Evolutionary conservation across 2,888 invertebrate genomes (phyloP), one percentile per base, ranked within the genome.

Genomic region (Tenodera sinensis): DNA sequence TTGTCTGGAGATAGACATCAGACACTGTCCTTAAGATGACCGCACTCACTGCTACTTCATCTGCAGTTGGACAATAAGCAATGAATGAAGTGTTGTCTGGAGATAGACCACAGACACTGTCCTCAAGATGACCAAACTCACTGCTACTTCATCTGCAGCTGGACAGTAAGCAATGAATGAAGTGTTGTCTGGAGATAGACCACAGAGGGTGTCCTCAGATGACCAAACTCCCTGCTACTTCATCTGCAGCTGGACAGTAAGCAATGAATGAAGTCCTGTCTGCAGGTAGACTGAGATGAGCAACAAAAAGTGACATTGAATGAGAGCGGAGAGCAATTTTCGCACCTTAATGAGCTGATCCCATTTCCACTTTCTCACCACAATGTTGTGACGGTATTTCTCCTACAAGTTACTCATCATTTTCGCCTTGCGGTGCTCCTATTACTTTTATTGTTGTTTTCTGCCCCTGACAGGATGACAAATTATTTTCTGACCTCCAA

Each of bases 281-380:
- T 71, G 54, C 54, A 71, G 54, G 54, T 71, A 71, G 54, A 71
- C 25, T 3, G 20, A 25, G 54, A 71, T 71, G 54, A 20, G 54
- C 25, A 71, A 71, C 54, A 71, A 71, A 71, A 71, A 71, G 54
- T 71, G 54, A 71, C 54, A 71, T 71, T 71, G 54, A 71, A 71
- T 71, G 54, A 71, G 54, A 71, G 54, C 8, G 84, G 34, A 84
- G 30, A 20, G 86, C 81, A 86, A 86, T 86, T 86, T 86, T 81
- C 71, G 87, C 47, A 83, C 87, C 82, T 87, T 71, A 87, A 87
- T 87, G 87, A 87, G 82, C 82, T 87, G 87, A 87, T 87, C 87
- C 83, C 30, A 83, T 87, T 87, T 82, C 20, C 81, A 71, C 81
- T 71, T 71, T 71, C 54, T 71, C 54, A 71, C 54, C 54, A 71